Base-by-base conservation (phyloP, 2,113 vertebrate genomes). In the Dasyurus viverrinus region DNA sequence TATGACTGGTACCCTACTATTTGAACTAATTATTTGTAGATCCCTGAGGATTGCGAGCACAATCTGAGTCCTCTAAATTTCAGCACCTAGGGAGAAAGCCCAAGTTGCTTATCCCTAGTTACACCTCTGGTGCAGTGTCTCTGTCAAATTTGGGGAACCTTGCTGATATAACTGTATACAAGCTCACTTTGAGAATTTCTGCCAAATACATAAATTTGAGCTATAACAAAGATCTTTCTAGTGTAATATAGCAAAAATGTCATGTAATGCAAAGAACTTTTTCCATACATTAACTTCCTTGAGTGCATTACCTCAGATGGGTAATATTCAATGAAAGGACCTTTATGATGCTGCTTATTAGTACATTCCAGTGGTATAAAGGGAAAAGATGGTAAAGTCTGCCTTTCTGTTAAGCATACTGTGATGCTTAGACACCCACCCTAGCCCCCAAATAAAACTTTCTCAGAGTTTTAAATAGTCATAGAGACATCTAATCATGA, bases 341-440 rank as follows among this genome's bases (percentile, higher is more conserved):
- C 92, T 97, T 95, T 97, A 98, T 98, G 95, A 95, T 93, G 52
- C 89, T 93, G 89, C 42, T 30, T 93, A 98, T 95, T 89, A 95
- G 93, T 93, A 93, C 97, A 97, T 97, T 95, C 93, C 97, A 97
- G 97, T 97, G 94, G 95, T 90, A 97, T 98, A 98, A 96, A 1
- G 54, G 97, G 57, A 94, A 53, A 94, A 94, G 93, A 4, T 3
- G 89, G 53, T 60, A 36, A 47, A 95, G 54, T 46, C 92, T 89
- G 46, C 2, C 92, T 92, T 50, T 47, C 0, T 26, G 11, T 0
- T 3, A 2, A n/a, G 90, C 42, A 93, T 96, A 93, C 89, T 42
- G n/a, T 60, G 55, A 25, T 9, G 55, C 47, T 50, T 30, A 55
- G 10, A 47, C 92, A 47, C 90, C 24, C 89, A 42, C 54, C 25